These are phyloP conservation scores for Amiota communis DNA, from an alignment of 2,888 invertebrate genomes.

Conservation along the genomic window DNA sequence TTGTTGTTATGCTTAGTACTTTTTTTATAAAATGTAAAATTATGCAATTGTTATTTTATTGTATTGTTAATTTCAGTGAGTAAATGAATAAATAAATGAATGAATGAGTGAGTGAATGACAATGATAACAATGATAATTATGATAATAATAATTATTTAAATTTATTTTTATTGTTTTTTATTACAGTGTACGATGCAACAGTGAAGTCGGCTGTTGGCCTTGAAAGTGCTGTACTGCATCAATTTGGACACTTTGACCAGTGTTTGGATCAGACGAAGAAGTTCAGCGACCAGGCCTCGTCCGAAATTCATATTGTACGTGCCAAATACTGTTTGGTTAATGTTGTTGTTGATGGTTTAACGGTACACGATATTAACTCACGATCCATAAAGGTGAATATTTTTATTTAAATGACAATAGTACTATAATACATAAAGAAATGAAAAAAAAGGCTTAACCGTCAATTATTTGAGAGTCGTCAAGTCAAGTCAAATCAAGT, in stretches of 20 bases:
- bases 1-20: background rate
- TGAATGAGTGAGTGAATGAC: too few relatives aligned
- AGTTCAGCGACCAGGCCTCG: conserved; percentile 64
- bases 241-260: conserved; percentile 85
- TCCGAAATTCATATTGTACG: conserved; percentile 44
- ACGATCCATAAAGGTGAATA: conserved; percentile 50
- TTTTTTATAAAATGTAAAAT: too few relatives aligned
- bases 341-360: conserved; percentile 72
- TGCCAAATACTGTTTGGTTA: conserved; percentile 79
- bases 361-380: conserved; percentile 46
- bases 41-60: background rate
- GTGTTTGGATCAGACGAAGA: conserved; percentile 73
- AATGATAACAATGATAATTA: background rate
- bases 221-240: conserved; percentile 80
- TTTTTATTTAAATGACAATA: background rate
- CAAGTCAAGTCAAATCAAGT: too few relatives aligned
- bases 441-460: too few relatives aligned
- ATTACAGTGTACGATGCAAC: conserved; percentile 82
- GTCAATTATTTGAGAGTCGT: too few relatives aligned
- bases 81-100: background rate
- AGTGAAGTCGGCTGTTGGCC: conserved; percentile 80
- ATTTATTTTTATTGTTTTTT: conserved; percentile 27
- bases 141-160: conserved; percentile 1
- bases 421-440: too few relatives aligned
- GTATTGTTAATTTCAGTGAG: background rate